Base-by-base conservation (phyloP, 2,113 vertebrate genomes). In the Spheniscus mendiculus region DNA sequence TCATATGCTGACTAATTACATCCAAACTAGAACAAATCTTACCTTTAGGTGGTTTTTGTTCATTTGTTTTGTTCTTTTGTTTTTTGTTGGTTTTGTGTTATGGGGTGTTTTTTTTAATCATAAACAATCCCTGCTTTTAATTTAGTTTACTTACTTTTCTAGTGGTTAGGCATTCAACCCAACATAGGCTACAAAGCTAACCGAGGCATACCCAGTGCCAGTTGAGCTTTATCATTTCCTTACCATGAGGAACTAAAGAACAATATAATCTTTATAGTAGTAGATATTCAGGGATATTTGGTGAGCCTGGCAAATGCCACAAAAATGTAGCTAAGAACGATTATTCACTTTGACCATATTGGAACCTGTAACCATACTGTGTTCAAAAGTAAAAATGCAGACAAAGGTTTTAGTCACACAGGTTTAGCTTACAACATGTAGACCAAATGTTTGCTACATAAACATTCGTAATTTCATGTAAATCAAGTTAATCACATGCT, bases 1-100 rank as follows among this genome's bases (percentile, higher is more conserved):
- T 65, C 59, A 49, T 79, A 77, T 76, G 45, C 70, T 95, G 62
- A 95, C 87, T 96, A 92, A 72, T 91, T 89, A 83, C 55, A 82
- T 69, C 65, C 27, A 80, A 84, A 91, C 55, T 82, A 94, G 61
- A 90, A 85, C 55, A 97, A 95, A 30, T 34, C 44, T 72, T 63
- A 84, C 1, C 47, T 84, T 78, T 42, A 71, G 2, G 2, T 71
- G 21, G 7, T 6, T 66, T 77, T 78, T 50, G 4, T 76, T 88
- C 0, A 1, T 53, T 76, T 80, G 44, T 36, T 49, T 25, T 55
- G 15, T 70, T 83, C 13, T 65, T 90, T 65, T 32, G 7, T 1
- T 1, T 55, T 61, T 38, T 47, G 12, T 10, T 61, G 45, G 14
- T 20, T 76, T 78, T 38, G 2, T n/a, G 3, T 18, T 66, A 19